phyloP scores from a whole-genome alignment of 2,113 vertebrate species.

The Sisor rabdophorus region DNA sequence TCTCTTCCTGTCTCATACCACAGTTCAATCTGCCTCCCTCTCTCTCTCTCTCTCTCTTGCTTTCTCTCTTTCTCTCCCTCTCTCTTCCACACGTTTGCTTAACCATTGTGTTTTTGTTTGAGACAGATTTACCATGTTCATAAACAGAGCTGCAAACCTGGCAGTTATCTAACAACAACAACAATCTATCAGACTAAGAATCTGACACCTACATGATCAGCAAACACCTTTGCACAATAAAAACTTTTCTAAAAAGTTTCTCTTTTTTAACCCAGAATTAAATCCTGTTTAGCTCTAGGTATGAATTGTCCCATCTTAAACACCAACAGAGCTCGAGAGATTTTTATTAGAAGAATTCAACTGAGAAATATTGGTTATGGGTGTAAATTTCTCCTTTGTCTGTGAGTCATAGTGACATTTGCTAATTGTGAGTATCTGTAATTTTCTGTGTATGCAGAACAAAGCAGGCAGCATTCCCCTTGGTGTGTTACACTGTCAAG shows the following conservation, averaged over 20 bases:
- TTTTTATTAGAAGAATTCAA: not conserved
- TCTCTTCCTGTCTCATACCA: constrained; percentile 8
- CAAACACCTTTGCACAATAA: constrained; percentile 21
- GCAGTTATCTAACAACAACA: constrained; percentile 25
- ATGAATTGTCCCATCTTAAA: not conserved
- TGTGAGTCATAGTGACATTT: not conserved
- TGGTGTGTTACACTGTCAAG: not conserved
- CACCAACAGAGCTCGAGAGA: not conserved
- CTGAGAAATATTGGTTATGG: not conserved
- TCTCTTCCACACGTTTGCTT: not conserved
- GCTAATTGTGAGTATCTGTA: not conserved
- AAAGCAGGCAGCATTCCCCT: not conserved
- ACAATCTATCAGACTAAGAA: constrained; percentile 13
- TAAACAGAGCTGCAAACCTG: constrained; percentile 34
- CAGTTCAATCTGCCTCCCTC: constrained; percentile 13
- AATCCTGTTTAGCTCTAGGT: not conserved
- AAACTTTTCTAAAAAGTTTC: too few relatives aligned
- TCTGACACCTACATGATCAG: constrained; percentile 19
- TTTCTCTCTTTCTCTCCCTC: not conserved
- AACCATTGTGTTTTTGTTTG: too few relatives aligned
- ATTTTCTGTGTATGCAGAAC: not conserved
- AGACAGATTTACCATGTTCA: constrained; percentile 32
- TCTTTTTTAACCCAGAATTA: not conserved
- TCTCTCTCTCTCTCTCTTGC: constrained; percentile 6
- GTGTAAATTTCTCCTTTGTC: not conserved